Evolutionary conservation across 2,888 invertebrate genomes (phyloP), one percentile per base, ranked within the genome.

Genomic region (Adineta ricciae): DNA sequence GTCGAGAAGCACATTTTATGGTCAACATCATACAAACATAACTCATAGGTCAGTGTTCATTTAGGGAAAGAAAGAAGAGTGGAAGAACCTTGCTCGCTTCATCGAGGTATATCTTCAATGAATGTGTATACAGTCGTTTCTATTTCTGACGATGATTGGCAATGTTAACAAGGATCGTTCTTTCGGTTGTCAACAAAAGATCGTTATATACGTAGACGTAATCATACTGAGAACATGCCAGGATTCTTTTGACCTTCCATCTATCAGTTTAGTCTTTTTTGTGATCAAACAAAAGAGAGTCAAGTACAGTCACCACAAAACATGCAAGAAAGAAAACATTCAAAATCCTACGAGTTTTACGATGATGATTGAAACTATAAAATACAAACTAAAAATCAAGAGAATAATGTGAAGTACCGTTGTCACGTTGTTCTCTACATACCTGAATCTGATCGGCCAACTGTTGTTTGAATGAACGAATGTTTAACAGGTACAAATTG

Each of bases 381-480:
- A n/a, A 78, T 24, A 78, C 38, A 41, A 78, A 24, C 41, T 2
- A n/a, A 9, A 24, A 41, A 8, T n/a, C n/a, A 78, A 41, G 2
- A 38, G n/a, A 21, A n/a, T 41, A 41, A n/a, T 5, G 38, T 64
- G 8, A 41, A 41, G 11, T 46, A 46, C 5, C 46, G 11, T 46
- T n/a, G 0, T 24, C 14, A 11, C n/a, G 24, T 5, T 0, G 27
- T 19, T 11, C 19, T 56, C 5, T 52, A 21, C 2, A 36, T 32
- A 78, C 78, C 41, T 78, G 78, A 78, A n/a, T 78, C 78, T 78
- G 78, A 78, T 41, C 78, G 78, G n/a, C n/a, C 38, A n/a, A 78
- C n/a, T 2, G 41, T n/a, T 78, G 78, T 41, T 38, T 41, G 78
- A 78, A 78, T n/a, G 41, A 78, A 78, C n/a, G 78, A n/a, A 41